These are phyloP conservation scores for Meandrina meandrites DNA, from an alignment of 92 coral and sea anemone species.

Conservation along the genomic window DNA sequence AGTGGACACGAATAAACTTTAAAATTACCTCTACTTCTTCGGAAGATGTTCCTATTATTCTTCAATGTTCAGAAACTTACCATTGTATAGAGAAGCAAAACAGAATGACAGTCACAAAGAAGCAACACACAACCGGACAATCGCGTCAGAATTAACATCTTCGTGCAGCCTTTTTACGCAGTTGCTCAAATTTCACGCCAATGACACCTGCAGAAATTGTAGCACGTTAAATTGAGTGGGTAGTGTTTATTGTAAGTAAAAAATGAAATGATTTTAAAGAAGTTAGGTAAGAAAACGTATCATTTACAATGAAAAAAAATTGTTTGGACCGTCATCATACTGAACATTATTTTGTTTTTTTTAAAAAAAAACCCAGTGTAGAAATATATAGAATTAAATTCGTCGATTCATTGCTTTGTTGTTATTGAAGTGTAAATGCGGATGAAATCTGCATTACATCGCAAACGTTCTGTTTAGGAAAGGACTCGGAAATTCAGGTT, in stretches of 20 bases:
- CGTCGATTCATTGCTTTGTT: neutral
- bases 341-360: too few species aligned
- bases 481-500: neutral
- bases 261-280: neutral
- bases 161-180: neutral
- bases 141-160: neutral
- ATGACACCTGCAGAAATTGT: slow-evolving; percentile 9
- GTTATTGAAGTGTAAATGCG: neutral
- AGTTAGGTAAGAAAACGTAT: neutral
- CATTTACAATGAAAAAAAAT: neutral
- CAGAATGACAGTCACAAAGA: neutral
- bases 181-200: slow-evolving; percentile 1
- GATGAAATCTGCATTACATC: neutral
- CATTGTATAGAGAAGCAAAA: neutral
- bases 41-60: neutral
- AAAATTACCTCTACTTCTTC: neutral
- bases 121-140: neutral
- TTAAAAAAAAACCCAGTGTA: neutral
- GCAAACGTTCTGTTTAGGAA: neutral
- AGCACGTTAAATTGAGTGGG: slow-evolving; percentile 4
- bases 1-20: neutral
- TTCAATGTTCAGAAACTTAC: neutral
- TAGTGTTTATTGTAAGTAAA: neutral
- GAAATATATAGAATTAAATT: neutral
- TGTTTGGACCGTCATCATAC: neutral